Evolutionary conservation across 2,797 vertebrate species (phyloP).

Genomic region (Philypnodon macrostomus): DNA sequence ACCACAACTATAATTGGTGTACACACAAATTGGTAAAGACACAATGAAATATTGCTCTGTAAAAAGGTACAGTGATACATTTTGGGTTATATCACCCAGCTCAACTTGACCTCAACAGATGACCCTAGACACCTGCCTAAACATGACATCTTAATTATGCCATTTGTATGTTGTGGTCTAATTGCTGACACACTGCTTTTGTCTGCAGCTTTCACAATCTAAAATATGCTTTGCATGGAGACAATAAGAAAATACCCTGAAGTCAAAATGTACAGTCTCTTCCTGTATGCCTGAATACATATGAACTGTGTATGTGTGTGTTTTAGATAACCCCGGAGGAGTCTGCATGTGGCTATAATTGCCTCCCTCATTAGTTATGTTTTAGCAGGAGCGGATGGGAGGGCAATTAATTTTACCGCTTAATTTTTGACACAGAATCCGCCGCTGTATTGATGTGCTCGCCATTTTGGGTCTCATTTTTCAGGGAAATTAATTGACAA

Average conservation of each 20-base stretch:
- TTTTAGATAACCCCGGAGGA: constrained; percentile 78
- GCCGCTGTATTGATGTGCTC: constrained; percentile 77
- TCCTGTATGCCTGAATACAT: constrained; percentile 35
- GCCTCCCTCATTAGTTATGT: constrained; percentile 84
- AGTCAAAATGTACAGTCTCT: constrained; percentile 71
- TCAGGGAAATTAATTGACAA: constrained; percentile 83
- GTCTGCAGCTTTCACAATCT: constrained; percentile 40
- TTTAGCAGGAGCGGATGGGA: constrained; percentile 79
- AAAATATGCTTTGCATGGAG: constrained; percentile 47
- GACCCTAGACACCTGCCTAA: background rate
- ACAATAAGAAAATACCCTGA: constrained; percentile 67
- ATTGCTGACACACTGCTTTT: constrained; percentile 27
- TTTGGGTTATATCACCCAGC: no score
- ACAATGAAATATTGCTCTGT: no score
- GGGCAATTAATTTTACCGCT: constrained; percentile 82
- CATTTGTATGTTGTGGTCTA: constrained; percentile 18
- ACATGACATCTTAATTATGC: constrained; percentile 14
- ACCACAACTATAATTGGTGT: no score
- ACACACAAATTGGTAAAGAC: no score
- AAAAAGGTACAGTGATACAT: no score
- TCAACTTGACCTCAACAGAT: background rate
- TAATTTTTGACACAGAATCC: constrained; percentile 80
- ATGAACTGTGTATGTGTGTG: constrained; percentile 50
- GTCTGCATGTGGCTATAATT: constrained; percentile 79
- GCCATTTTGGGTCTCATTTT: constrained; percentile 78